Conservation (phyloP, 2,797 vertebrate genomes). For the Falco naumanni region DNA sequence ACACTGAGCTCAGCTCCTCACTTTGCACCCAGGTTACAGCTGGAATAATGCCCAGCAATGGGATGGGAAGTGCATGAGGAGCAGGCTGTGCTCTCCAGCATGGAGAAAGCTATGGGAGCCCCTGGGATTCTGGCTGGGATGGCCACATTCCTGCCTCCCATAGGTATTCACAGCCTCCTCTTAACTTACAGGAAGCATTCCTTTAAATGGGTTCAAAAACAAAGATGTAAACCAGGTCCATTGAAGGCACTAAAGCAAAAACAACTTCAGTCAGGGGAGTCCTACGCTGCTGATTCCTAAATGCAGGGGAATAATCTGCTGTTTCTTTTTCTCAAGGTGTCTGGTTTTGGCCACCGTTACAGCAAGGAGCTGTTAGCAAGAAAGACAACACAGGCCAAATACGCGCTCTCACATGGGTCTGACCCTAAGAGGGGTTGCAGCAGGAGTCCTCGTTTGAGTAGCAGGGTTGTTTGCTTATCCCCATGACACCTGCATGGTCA, state of each 20-base stretch:
- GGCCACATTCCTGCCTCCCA: not conserved
- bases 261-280: not conserved
- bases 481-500: not conserved
- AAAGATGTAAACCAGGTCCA: not conserved
- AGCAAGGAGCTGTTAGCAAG: not conserved
- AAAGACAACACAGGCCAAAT: not conserved
- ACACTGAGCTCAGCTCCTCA: not conserved
- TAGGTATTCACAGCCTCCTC: not conserved
- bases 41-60: not conserved
- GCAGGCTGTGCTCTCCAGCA: not conserved
- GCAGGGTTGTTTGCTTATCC: not conserved
- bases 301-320: not conserved
- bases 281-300: not conserved
- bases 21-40: rapidly evolving
- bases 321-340: not conserved
- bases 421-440: not conserved
- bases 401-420: not conserved
- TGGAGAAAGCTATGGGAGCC: not conserved
- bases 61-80: not conserved
- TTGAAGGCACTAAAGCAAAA: not conserved
- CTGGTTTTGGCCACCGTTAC: not conserved
- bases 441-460: not conserved
- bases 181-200: not conserved
- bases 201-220: not conserved
- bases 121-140: not conserved